Conservation (phyloP, 2,888 invertebrate species). For the Patella ulyssiponensis region DNA sequence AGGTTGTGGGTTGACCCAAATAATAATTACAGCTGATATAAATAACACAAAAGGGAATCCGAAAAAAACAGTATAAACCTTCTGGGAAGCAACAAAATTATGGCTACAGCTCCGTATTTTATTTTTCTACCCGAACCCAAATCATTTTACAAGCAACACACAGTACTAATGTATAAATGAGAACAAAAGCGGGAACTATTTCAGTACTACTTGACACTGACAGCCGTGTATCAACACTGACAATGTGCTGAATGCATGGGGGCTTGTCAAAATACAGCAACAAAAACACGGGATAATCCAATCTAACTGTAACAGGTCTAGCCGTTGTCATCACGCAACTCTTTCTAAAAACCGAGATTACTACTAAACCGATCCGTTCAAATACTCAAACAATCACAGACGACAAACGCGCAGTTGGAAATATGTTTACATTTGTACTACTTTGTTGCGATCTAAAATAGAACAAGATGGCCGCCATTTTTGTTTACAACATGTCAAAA, state of each 20-base stretch:
- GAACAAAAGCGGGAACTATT: background rate
- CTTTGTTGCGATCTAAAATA: constrained; percentile 17
- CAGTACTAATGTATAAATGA: constrained; percentile 11
- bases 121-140: constrained; percentile 13
- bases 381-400: background rate
- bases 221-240: background rate
- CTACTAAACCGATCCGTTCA: too few species aligned
- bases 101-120: background rate
- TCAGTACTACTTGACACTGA: background rate
- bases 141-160: constrained; percentile 20
- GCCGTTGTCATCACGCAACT: too few species aligned
- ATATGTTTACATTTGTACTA: constrained; percentile 7
- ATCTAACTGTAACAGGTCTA: too few species aligned
- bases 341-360: too few species aligned
- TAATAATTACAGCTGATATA: constrained; percentile 1
- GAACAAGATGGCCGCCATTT: constrained; percentile 64
- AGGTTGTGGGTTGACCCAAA: constrained; percentile 14
- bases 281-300: background rate
- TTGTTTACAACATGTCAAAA: constrained; percentile 70
- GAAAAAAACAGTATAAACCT: background rate
- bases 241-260: background rate
- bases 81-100: background rate
- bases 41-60: constrained; percentile 10
- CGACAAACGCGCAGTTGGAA: background rate
- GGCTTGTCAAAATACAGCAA: constrained; percentile 6